Evolutionary conservation across 2,113 vertebrate species (phyloP).

Genomic region (Coturnix japonica): DNA sequence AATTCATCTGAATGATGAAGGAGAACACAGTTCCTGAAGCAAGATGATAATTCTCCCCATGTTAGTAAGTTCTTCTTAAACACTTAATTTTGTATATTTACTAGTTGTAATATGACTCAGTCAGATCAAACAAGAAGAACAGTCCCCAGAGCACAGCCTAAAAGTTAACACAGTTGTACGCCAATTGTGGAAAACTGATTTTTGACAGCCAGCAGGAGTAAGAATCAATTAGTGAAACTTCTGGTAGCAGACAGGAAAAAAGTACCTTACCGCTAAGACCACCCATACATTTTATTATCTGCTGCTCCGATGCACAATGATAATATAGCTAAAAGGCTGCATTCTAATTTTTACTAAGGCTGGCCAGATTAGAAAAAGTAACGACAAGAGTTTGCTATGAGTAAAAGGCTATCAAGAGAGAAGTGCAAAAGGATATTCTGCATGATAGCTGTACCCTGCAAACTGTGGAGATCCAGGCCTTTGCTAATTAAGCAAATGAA

Average conservation of each 20-base stretch:
- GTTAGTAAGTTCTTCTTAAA: not conserved
- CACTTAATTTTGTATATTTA: not conserved
- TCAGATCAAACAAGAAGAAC: not conserved
- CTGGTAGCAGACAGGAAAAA: not conserved
- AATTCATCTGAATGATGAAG: not conserved
- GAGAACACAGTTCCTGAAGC: not conserved
- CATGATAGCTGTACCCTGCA: not conserved
- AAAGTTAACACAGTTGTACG: not conserved
- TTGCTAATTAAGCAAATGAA: not conserved
- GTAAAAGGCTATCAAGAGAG: slow-evolving; percentile 8
- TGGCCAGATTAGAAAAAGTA: slow-evolving; percentile 39
- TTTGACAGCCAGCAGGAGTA: slow-evolving; percentile 34
- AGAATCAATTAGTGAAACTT: slow-evolving; percentile 52
- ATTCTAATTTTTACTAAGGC: slow-evolving; percentile 9
- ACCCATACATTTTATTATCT: slow-evolving; percentile 58
- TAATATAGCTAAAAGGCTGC: slow-evolving; percentile 46
- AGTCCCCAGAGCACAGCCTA: not conserved
- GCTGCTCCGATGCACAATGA: slow-evolving; percentile 31
- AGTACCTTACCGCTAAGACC: slow-evolving; percentile 1
- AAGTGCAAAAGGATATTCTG: not conserved
- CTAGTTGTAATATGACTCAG: not conserved
- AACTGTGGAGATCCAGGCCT: not conserved
- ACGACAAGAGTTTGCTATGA: not conserved
- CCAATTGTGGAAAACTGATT: not conserved
- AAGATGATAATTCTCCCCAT: not conserved